A percentile compares a stretch with the other conserved stretches of the same genome.
Evolutionary conservation across 2,888 invertebrate genomes (phyloP).

Genomic region (Drosophila flavopinicola): DNA sequence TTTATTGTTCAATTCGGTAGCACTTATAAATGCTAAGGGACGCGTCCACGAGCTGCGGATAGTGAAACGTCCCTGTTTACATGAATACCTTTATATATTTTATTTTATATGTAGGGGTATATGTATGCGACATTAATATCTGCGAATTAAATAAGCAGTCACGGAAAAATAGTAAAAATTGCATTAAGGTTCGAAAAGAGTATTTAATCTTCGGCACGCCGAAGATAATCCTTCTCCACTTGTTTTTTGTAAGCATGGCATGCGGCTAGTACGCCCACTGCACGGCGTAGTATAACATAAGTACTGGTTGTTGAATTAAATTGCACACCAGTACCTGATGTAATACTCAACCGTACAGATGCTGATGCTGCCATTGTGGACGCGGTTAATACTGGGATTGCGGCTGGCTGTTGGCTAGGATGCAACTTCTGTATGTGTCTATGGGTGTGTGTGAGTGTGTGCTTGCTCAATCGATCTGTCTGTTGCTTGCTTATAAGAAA

Average conservation of each 20-base stretch:
- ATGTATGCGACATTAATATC: too few relatives aligned
- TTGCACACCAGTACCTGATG: conserved; percentile 98
- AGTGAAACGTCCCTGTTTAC: too few relatives aligned
- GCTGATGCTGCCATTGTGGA: conserved; percentile 68
- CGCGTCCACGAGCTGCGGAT: too few relatives aligned
- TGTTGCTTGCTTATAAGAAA: conserved; percentile 22
- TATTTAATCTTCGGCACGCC: conserved; percentile 39
- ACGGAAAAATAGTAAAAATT: too few relatives aligned
- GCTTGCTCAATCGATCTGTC: neutral
- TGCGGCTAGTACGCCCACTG: conserved; percentile 81
- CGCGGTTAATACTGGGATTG: conserved; percentile 2
- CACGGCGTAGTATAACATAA: conserved; percentile 96
- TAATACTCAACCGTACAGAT: conserved; percentile 96
- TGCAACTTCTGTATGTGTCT: conserved; percentile 10
- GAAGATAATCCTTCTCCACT: too few relatives aligned
- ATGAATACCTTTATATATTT: too few relatives aligned
- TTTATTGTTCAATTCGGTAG: too few relatives aligned
- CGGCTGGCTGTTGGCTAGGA: conserved; percentile 29
- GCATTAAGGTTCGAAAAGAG: too few relatives aligned
- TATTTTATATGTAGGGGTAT: too few relatives aligned
- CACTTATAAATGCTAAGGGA: too few relatives aligned
- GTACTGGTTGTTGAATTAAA: conserved; percentile 88
- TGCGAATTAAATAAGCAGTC: too few relatives aligned
- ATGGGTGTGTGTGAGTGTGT: neutral
- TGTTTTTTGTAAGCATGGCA: conserved; percentile 50